Evolutionary conservation across 2,888 invertebrate species (phyloP).

Genomic region (Cantharis nigra): DNA sequence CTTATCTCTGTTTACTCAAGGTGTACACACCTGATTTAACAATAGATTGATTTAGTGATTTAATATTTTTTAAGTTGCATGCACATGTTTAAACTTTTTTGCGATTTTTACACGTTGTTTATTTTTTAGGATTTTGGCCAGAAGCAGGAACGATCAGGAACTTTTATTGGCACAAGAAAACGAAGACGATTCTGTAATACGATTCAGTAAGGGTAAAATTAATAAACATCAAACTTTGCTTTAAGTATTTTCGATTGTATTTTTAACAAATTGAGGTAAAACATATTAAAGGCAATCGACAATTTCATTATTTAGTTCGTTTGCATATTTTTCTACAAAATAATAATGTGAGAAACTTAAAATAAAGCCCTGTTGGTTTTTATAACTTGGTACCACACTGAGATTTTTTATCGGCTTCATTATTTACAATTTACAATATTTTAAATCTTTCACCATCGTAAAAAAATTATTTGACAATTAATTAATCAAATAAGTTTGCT

Average conservation of each 20-base stretch:
- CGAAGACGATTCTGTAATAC: slow-evolving; percentile 51
- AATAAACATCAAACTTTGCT: not conserved
- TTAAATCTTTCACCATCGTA: not conserved
- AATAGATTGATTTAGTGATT: not conserved
- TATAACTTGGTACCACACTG: not conserved
- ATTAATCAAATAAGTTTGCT: not conserved
- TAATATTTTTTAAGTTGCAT: slow-evolving; percentile 6
- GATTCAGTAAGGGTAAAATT: slow-evolving; percentile 38
- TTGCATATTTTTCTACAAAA: not conserved
- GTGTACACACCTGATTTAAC: not conserved
- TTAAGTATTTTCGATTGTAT: not conserved
- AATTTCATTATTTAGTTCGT: not conserved
- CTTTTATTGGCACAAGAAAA: slow-evolving; percentile 52
- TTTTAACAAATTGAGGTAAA: not conserved
- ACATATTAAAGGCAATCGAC: not conserved
- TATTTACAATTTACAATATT: not conserved
- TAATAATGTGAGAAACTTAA: not conserved
- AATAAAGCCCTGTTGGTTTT: not conserved
- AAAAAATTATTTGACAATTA: not conserved
- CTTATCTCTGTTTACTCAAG: slow-evolving; percentile 4
- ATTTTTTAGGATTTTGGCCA: slow-evolving; percentile 53
- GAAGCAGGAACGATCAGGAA: slow-evolving; percentile 53
- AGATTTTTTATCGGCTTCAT: not conserved
- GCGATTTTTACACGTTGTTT: not conserved
- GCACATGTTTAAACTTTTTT: not conserved